phyloP scores from a whole-genome alignment of 2,113 vertebrate species.

The Otocyon megalotis region DNA sequence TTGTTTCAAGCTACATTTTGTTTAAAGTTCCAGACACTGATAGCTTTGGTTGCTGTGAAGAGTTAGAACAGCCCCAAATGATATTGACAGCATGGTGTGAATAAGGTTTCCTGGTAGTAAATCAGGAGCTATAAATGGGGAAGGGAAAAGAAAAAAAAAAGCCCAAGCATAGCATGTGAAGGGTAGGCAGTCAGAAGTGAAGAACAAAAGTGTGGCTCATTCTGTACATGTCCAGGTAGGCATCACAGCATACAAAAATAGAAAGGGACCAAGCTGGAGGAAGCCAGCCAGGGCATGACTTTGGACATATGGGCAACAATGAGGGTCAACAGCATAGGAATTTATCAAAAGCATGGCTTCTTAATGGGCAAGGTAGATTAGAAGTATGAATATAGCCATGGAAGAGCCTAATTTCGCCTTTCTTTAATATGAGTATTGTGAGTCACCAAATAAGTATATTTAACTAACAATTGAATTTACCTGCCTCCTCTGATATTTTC shows the following conservation, averaged over 20 bases:
- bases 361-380: background rate
- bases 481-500: background rate
- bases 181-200: background rate
- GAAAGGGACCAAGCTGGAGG: background rate
- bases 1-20: background rate
- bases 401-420: background rate
- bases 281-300: too few species aligned
- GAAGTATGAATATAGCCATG: background rate
- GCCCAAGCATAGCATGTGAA: background rate
- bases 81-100: fast-evolving
- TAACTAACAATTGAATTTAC: background rate
- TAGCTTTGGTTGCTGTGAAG: background rate
- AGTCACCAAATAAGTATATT: background rate
- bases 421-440: background rate
- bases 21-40: background rate
- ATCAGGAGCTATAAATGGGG: background rate
- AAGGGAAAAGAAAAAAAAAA: background rate
- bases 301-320: background rate
- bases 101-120: background rate
- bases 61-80: too few species aligned
- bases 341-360: background rate
- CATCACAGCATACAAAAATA: background rate
- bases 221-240: background rate
- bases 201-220: background rate
- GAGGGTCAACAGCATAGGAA: background rate